phyloP scores from a whole-genome alignment of 1,140 invertebrate genomes.

The Heterodera schachtii region DNA sequence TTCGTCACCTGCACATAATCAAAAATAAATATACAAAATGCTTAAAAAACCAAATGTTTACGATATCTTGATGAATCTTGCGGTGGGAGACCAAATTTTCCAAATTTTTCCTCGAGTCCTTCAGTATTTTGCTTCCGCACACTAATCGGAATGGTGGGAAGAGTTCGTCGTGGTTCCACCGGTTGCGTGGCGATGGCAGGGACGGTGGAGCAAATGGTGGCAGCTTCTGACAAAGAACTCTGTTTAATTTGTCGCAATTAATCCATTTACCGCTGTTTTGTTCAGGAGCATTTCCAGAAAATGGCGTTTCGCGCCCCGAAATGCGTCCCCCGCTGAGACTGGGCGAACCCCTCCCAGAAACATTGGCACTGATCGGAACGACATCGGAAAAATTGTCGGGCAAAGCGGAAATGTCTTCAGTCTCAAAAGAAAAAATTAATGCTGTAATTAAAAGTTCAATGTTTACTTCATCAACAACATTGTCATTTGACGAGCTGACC shows the following conservation, averaged over 20 bases:
- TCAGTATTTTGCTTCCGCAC: constrained; percentile 72
- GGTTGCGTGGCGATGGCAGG: constrained; percentile 33
- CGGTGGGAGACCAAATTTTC: constrained; percentile 85
- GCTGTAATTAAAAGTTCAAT: not conserved
- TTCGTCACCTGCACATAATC: constrained; percentile 53
- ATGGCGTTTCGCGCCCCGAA: constrained; percentile 88
- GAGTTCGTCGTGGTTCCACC: constrained; percentile 66
- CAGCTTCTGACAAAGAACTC: constrained; percentile 27
- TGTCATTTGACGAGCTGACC: constrained; percentile 49
- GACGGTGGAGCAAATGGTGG: constrained; percentile 44
- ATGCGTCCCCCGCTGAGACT: constrained; percentile 73
- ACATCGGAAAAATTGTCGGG: constrained; percentile 80
- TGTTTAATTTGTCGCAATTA: constrained; percentile 10
- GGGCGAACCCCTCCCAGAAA: constrained; percentile 82
- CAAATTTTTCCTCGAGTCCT: constrained; percentile 97
- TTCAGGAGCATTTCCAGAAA: constrained; percentile 70
- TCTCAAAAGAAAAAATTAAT: constrained; percentile 70
- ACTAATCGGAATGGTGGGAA: constrained; percentile 70
- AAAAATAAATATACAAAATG: constrained; percentile 4
- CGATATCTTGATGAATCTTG: constrained; percentile 48
- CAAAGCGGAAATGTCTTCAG: constrained; percentile 71
- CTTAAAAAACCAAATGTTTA: constrained; percentile 36
- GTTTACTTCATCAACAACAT: constrained; percentile 20
- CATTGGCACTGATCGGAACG: constrained; percentile 82
- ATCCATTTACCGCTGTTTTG: constrained; percentile 31